Percentiles rank a stretch among this genome's conserved stretches.
These are phyloP conservation scores for Nymphalis polychloros DNA, from an alignment of 2,888 invertebrate genomes.

Conservation along the genomic window DNA sequence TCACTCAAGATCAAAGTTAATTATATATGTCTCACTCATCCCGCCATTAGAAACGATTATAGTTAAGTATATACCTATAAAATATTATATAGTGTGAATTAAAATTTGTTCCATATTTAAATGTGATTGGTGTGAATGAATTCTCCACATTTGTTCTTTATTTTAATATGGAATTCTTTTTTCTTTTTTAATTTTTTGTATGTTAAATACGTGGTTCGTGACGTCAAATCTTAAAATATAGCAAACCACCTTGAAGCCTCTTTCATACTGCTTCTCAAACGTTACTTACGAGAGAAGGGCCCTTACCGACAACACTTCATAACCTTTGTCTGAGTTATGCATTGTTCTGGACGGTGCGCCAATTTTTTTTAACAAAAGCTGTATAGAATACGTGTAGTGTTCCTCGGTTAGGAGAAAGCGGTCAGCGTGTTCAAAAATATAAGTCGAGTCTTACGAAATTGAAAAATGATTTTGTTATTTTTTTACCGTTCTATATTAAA, in stretches of 20 bases:
- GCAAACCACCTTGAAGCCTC: slow-evolving; percentile 21
- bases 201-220: not conserved
- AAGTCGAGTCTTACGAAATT: slow-evolving; percentile 20
- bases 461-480: slow-evolving; percentile 15
- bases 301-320: slow-evolving; percentile 38
- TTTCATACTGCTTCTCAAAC: slow-evolving; percentile 29
- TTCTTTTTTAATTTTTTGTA: not conserved
- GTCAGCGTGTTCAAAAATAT: slow-evolving; percentile 28
- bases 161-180: not conserved
- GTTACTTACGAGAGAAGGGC: slow-evolving; percentile 39
- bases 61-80: too few species aligned
- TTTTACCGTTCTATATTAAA: not conserved
- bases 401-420: slow-evolving; percentile 32
- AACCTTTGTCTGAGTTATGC: slow-evolving; percentile 40
- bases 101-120: too few species aligned
- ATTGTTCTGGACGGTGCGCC: slow-evolving; percentile 40
- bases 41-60: too few species aligned
- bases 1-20: too few species aligned
- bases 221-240: slow-evolving; percentile 17
- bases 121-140: not conserved
- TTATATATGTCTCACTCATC: too few species aligned
- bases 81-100: too few species aligned
- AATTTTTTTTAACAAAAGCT: slow-evolving; percentile 38
- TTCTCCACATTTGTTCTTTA: not conserved
- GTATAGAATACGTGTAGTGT: slow-evolving; percentile 34